Conservation (phyloP, 2,113 vertebrate species). For the Stegostoma tigrinum region DNA sequence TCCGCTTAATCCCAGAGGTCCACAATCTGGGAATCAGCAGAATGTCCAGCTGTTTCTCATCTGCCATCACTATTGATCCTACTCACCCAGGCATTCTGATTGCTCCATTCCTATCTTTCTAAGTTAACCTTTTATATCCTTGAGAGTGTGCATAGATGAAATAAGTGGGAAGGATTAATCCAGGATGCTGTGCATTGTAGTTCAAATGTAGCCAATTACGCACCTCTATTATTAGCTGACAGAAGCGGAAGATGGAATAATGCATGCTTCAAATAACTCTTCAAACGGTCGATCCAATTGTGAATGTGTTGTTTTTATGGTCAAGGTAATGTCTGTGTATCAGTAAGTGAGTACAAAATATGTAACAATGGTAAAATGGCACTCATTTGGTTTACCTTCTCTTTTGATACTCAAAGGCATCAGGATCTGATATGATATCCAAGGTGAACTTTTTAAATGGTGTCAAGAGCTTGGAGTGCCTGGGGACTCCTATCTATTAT, state of each 20-base stretch:
- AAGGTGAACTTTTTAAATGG: neutral
- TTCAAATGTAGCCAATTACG: neutral
- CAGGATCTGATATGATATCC: neutral
- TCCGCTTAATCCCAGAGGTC: neutral
- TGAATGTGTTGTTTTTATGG: neutral
- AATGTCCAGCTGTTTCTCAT: neutral
- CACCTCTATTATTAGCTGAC: neutral
- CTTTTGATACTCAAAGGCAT: neutral
- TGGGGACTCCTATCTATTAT: neutral
- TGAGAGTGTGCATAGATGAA: too few species aligned
- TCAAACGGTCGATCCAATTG: too few species aligned
- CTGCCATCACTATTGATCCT: too few species aligned
- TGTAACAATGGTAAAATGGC: neutral
- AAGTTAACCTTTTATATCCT: too few species aligned
- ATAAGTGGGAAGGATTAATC: too few species aligned
- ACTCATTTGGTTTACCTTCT: neutral
- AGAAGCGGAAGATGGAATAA: neutral
- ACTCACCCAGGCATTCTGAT: too few species aligned
- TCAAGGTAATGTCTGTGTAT: neutral
- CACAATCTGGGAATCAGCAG: neutral
- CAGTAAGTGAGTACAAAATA: neutral
- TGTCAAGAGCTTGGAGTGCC: neutral
- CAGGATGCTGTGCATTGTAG: neutral
- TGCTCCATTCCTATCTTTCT: too few species aligned
- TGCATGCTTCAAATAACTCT: neutral